Conservation (phyloP, 2,888 invertebrate species). For the Parnassius mnemosyne region DNA sequence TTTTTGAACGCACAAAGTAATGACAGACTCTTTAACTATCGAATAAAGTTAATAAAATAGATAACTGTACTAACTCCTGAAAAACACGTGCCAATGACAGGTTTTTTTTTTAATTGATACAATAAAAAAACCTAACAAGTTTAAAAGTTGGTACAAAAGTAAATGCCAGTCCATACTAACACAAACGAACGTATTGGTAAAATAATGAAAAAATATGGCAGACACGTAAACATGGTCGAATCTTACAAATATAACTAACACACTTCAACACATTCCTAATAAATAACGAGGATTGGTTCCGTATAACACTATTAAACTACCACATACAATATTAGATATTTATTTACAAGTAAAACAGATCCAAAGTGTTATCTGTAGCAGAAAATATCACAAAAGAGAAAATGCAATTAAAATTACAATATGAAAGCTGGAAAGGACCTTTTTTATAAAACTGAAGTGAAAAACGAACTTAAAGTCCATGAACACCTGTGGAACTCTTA, state of each 20-base stretch:
- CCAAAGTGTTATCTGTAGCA: not conserved
- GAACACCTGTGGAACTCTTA: too few relatives aligned
- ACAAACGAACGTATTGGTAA: not conserved
- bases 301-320: conserved; percentile 13
- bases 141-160: not conserved
- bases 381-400: too few relatives aligned
- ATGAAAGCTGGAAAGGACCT: too few relatives aligned
- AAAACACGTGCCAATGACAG: too few relatives aligned
- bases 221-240: conserved; percentile 5
- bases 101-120: too few relatives aligned
- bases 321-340: conserved; percentile 13
- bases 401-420: too few relatives aligned
- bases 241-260: conserved; percentile 5
- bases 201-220: conserved; percentile 10
- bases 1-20: too few relatives aligned
- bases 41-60: too few relatives aligned
- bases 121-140: not conserved
- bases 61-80: not conserved
- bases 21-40: not conserved
- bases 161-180: conserved; percentile 1
- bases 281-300: conserved; percentile 18
- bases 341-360: conserved; percentile 17
- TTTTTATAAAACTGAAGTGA: too few relatives aligned
- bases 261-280: conserved; percentile 7
- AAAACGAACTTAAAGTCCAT: too few relatives aligned